These are phyloP conservation scores for Actias luna DNA, from an alignment of 2,888 invertebrate species.

Conservation along the genomic window DNA sequence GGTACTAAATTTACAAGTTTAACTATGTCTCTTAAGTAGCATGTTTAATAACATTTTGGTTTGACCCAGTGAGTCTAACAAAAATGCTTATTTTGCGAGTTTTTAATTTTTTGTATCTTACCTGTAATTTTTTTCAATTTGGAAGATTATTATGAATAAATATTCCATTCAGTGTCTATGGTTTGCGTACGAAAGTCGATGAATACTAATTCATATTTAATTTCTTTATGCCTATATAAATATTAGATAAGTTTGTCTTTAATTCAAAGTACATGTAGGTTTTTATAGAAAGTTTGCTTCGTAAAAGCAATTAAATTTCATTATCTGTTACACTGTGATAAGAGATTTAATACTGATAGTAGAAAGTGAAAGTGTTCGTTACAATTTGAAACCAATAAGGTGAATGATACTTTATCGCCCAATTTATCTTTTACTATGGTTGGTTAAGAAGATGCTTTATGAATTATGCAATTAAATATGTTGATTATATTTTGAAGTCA, in stretches of 20 bases:
- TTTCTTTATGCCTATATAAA: not conserved
- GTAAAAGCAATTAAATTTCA: slow-evolving; percentile 11
- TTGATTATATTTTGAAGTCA: not conserved
- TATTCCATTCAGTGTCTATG: not conserved
- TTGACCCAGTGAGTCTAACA: not conserved
- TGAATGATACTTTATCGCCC: not conserved
- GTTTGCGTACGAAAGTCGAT: not conserved
- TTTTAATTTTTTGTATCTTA: not conserved
- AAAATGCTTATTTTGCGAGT: not conserved
- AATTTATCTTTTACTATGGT: not conserved
- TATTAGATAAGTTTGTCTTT: not conserved
- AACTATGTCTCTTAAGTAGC: slow-evolving; percentile 29
- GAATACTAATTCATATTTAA: not conserved
- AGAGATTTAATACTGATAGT: slow-evolving; percentile 9
- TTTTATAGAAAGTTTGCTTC: not conserved
- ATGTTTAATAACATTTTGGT: slow-evolving; percentile 28
- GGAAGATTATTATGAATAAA: not conserved
- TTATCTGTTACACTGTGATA: slow-evolving; percentile 12
- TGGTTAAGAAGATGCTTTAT: not conserved
- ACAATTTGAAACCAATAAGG: slow-evolving; percentile 15
- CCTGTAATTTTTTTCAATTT: not conserved
- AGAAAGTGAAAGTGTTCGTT: slow-evolving; percentile 16
- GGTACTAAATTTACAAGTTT: slow-evolving; percentile 43
- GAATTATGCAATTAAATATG: not conserved
- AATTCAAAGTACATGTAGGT: not conserved